phyloP scores from a whole-genome alignment of 2,113 vertebrate genomes.

The Tachycineta bicolor region DNA sequence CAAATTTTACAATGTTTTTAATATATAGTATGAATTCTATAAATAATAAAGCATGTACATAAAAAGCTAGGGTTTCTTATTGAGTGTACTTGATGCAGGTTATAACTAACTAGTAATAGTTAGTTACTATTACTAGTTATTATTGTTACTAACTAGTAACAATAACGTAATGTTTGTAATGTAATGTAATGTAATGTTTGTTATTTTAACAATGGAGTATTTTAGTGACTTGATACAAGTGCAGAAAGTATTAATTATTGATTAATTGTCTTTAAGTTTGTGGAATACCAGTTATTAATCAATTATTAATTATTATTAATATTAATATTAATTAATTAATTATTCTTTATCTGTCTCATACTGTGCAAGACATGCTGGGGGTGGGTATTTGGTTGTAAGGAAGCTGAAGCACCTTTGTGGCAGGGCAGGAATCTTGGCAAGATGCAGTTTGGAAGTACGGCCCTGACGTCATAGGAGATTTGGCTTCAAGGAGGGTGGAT shows the following conservation, averaged over 20 bases:
- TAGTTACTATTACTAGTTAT: no score
- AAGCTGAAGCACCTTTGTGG: background rate
- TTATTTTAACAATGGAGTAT: background rate
- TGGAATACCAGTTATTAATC: background rate
- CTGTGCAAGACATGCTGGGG: background rate
- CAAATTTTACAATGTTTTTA: background rate
- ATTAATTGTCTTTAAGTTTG: background rate
- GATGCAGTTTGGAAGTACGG: background rate
- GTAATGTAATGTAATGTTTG: background rate
- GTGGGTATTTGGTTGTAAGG: background rate
- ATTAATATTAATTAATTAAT: background rate
- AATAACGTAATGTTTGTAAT: background rate
- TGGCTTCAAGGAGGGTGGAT: background rate
- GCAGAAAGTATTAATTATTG: background rate
- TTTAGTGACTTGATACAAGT: background rate
- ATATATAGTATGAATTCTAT: background rate
- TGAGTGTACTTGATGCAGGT: background rate
- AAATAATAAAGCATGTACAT: background rate
- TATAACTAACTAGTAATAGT: background rate
- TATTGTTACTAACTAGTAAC: background rate
- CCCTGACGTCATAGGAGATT: background rate
- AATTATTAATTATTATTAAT: no score
- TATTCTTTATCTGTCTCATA: background rate
- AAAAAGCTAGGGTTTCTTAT: background rate
- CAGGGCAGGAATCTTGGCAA: background rate